A percentile compares a stretch with the other conserved stretches of the same genome.
phyloP scores from a whole-genome alignment of 2,113 vertebrate genomes.

The Falco punctatus region DNA sequence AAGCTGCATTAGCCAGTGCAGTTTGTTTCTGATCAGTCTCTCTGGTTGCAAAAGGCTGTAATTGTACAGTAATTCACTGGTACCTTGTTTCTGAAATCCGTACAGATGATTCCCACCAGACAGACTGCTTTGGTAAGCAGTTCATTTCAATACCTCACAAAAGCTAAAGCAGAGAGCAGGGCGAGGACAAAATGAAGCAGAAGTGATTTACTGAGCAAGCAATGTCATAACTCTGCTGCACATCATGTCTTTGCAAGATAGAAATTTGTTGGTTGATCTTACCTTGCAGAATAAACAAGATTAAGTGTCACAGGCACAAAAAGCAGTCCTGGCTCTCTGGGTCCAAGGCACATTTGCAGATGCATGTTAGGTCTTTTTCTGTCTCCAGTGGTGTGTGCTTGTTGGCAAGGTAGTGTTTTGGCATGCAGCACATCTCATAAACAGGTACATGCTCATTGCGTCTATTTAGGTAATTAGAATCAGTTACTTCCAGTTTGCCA shows the following conservation, averaged over 20 bases:
- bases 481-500: not conserved
- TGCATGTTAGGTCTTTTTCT: not conserved
- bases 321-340: not conserved
- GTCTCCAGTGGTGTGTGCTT: rapidly evolving
- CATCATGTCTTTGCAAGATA: conserved; percentile 12
- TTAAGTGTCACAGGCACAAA: not conserved
- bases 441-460: not conserved
- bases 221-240: conserved; percentile 16
- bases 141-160: conserved; percentile 50
- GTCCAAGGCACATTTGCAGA: not conserved
- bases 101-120: conserved; percentile 31
- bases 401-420: not conserved
- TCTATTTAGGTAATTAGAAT: not conserved
- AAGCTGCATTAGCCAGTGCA: not conserved
- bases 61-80: conserved; percentile 33
- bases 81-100: conserved; percentile 55
- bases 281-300: conserved; percentile 16
- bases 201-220: conserved; percentile 63
- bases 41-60: conserved; percentile 14
- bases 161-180: conserved; percentile 25
- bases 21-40: not conserved
- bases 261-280: conserved; percentile 3
- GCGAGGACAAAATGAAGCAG: conserved; percentile 19
- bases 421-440: not conserved
- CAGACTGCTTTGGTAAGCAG: conserved; percentile 64